Evolutionary conservation across 2,888 invertebrate genomes (phyloP).

Genomic region (Heliconius hortense): DNA sequence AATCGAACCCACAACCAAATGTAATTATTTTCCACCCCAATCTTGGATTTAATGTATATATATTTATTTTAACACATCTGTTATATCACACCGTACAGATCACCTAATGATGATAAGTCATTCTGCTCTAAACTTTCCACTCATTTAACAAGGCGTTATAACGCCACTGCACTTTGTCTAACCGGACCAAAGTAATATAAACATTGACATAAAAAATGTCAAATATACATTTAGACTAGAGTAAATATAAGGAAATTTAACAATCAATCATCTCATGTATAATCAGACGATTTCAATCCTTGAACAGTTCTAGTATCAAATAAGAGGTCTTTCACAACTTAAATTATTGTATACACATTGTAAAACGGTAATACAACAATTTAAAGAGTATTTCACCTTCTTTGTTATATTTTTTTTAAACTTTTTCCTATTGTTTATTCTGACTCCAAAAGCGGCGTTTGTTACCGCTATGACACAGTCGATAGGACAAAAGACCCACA

Average conservation of each 20-base stretch:
- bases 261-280: no score
- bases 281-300: no score
- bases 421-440: constrained; percentile 20
- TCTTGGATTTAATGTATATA: no score
- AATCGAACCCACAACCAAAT: no score
- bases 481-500: constrained; percentile 24
- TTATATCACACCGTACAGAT: neutral
- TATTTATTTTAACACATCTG: no score
- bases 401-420: constrained; percentile 2
- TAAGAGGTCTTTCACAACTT: no score
- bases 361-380: neutral
- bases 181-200: neutral
- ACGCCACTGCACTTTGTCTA: neutral
- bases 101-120: neutral
- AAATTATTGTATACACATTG: neutral
- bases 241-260: neutral
- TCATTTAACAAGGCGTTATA: neutral
- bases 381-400: neutral
- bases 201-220: neutral
- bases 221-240: neutral
- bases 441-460: neutral
- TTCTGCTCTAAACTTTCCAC: no score
- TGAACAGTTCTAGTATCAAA: neutral
- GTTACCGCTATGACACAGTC: constrained; percentile 11
- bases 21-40: no score